These are phyloP conservation scores for Leptoclinus maculatus DNA, from an alignment of 2,797 vertebrate genomes.

Conservation along the genomic window DNA sequence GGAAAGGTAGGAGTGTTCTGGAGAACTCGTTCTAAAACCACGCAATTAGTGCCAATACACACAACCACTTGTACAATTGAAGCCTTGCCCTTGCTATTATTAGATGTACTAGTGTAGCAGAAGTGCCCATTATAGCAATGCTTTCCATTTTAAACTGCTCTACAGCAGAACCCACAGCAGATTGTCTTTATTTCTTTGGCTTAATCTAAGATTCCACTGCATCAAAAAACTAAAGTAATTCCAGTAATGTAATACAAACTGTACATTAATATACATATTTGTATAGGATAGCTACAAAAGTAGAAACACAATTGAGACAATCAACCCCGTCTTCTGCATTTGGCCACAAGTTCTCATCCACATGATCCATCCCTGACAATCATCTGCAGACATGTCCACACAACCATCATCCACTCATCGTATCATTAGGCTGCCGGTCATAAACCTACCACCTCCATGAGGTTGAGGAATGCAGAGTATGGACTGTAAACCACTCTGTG, in stretches of 20 bases:
- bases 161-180: background rate
- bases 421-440: background rate
- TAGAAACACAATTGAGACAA: background rate
- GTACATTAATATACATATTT: background rate
- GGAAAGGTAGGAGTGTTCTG: constrained; percentile 66
- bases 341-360: background rate
- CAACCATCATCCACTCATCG: background rate
- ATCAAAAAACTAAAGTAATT: background rate
- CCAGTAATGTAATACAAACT: no score
- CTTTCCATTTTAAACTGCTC: constrained; percentile 37
- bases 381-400: background rate
- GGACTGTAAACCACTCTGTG: background rate
- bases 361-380: background rate
- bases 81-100: constrained; percentile 18
- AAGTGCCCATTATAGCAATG: constrained; percentile 12
- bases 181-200: background rate
- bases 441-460: background rate
- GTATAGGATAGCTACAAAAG: background rate
- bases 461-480: background rate
- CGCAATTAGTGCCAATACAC: constrained; percentile 46
- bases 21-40: constrained; percentile 52
- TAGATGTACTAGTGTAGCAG: constrained; percentile 11
- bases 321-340: background rate
- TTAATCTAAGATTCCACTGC: background rate
- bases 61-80: constrained; percentile 24